Base-by-base conservation (phyloP, 2,797 vertebrate species). In the Heteromormyrus szaboi region DNA sequence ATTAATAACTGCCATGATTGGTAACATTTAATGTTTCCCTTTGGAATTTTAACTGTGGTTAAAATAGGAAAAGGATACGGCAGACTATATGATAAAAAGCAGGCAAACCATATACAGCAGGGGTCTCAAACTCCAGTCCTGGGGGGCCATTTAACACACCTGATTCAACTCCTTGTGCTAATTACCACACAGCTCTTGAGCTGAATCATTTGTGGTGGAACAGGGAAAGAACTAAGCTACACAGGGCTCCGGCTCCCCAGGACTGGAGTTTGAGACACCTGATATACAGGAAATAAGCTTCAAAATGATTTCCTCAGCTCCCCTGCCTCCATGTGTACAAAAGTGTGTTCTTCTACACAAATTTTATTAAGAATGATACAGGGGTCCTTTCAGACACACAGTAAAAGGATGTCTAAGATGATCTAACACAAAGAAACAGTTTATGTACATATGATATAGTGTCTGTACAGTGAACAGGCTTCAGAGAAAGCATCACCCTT, bases 381-480 rank as follows among this genome's bases (percentile, higher is more conserved):
- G 89, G 19, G 94, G 89, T 93, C 92, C 94, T 94, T 90, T 93
- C 92, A 93, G 96, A 93, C 96, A 95, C 95, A 96, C 94, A 92
- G 91, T 91, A 92, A 92, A 94, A 91, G 92, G 95, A 93, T 93
- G 90, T 93, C 94, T 95, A 91, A 93, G 53, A 93, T 90, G 62
- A 92, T 93, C 95, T 94, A 92, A 94, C 94, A 94, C 94, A 91
- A 95, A 95, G 92, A 90, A 90, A 92, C 11, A 88, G 37, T 92
- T 8, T 97, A 97, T 97, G 89, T 97, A 97, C 97, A 97, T 87
- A 91, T 94, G 91, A 90, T 87, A 92, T 86, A 92, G 92, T 91
- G 87, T 17, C 90, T 92, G 91, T 92, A 93, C 93, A 91, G 48
- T 87, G 68, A 19, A 87, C 87, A 86, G 48, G 91, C 59, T 17